Evolutionary conservation across 2,113 vertebrate species (phyloP).

Genomic region (Lethenteron camtschaticum): DNA sequence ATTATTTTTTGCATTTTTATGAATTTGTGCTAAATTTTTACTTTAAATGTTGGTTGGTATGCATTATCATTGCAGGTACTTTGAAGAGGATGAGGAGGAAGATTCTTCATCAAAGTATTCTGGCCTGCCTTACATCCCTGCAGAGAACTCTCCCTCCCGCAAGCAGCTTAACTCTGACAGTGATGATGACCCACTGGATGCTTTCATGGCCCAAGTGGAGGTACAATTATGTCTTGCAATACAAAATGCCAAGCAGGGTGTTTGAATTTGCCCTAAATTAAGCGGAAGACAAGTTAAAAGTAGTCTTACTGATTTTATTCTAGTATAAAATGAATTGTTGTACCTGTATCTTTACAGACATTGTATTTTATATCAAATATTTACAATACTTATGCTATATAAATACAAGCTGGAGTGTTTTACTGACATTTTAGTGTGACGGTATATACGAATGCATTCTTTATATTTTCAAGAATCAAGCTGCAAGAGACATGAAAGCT

Average conservation of each 20-base stretch:
- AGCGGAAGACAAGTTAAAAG: constrained; percentile 6
- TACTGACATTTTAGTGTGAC: too few relatives aligned
- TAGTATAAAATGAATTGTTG: background rate
- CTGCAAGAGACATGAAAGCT: constrained; percentile 84
- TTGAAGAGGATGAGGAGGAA: constrained; percentile 67
- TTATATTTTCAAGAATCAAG: constrained; percentile 46
- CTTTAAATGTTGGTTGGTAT: too few relatives aligned
- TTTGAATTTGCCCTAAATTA: too few relatives aligned
- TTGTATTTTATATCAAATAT: too few relatives aligned
- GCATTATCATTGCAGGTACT: constrained; percentile 35
- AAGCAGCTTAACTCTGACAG: constrained; percentile 88
- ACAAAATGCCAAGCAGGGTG: too few relatives aligned
- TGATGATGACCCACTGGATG: constrained; percentile 84
- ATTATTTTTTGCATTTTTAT: background rate
- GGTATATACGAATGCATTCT: constrained; percentile 11
- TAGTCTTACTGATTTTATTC: background rate
- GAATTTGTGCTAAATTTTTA: background rate
- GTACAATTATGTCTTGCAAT: constrained; percentile 20
- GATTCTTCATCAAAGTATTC: constrained; percentile 46
- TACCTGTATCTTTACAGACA: constrained; percentile 9
- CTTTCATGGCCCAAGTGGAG: constrained; percentile 98
- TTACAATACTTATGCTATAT: too few relatives aligned
- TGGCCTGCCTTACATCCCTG: constrained; percentile 85
- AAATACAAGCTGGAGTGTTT: too few relatives aligned
- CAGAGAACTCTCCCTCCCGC: constrained; percentile 86